Evolutionary conservation across 92 coral and sea anemone genomes (phyloP), one percentile per base, ranked within the genome.

Genomic region (Montipora capitata): DNA sequence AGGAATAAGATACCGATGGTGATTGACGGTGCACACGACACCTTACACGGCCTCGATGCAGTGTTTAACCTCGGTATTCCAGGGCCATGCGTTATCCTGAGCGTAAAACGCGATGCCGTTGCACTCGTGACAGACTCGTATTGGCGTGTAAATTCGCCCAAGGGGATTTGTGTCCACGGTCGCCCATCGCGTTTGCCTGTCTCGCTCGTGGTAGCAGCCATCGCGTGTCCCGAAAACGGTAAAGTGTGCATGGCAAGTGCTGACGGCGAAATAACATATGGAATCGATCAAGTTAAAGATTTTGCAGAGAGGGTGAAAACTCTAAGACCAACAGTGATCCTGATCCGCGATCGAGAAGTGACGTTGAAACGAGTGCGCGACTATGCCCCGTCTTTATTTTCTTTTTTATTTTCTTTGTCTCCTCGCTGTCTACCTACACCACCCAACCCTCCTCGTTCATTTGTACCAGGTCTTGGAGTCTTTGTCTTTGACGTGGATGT

Each of bases 21-120:
- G n/a, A 27, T 67, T 45, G 72, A 67, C 43, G 72, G 56, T 2
- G 76, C 76, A 11, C 76, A 72, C 12, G 77, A 72, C 45, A 59
- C 58, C 3, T 44, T 72, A 59, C 27, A 72, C 10, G 77, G 77
- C 3, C 77, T 43, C 10, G 77, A 72, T 15, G 77, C 77, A 14
- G 38, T 72, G n/a, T 27, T 72, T 40, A 72, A 72, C 11, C 77
- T 44, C 40, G 58, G 77, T 3, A 72, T 72, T 16, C 58, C 58
- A 27, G 35, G 35, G 35, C 1, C 35, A 2, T 27, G 35, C 35
- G 35, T 27, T 27, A 27, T 2, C 1, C 35, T 27, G 35, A 27
- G 59, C 4, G 4, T 72, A 1, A 51, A 51, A 7, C 7, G 35
- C n/a, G 3, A 38, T 1, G 77, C 77, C 39, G 77, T 18, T 14